Evolutionary conservation across 2,113 vertebrate genomes (phyloP), one percentile per base, ranked within the genome.

Genomic region (Xyliphius kryptos): DNA sequence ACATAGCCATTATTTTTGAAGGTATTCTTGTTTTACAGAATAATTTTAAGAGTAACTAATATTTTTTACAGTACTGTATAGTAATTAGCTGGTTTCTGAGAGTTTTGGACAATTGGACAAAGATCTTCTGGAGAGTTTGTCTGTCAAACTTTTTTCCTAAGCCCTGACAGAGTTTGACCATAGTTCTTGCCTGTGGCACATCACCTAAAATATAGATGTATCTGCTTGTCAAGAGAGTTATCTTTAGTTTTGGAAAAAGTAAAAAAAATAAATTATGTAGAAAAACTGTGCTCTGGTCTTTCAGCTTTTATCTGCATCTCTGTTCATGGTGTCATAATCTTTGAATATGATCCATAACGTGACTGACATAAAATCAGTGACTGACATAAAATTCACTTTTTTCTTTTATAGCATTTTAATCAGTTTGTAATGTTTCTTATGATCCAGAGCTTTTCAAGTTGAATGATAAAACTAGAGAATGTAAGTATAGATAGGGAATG

Each of bases 181-280:
- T 22, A 22, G 6, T 20, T 56, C 38, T 41, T 54, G n/a, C 40
- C 14, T 14, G 32, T 3, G 8, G 66, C 53, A 47, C 10, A 22
- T 63, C 36, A n/a, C 52, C 21, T 46, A 3, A 51, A 59, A 62
- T 76, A 72, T 63, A 77, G 81, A 85, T 76, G 54, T 58, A 79
- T 80, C 55, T 15, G 63, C 72, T 76, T 81, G 76, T 81, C 77
- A 80, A 47, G 80, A 59, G 50, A 9, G 49, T 36, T 53, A 73
- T 66, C 71, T 75, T 52, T 32, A 17, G 10, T 43, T 36, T 55
- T n/a, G 11, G 4, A 38, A 51, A 64, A 61, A 56, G 72, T 52
- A 22, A 26, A 41, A 62, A 52, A 15, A 63, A 41, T 20, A 32
- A 52, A 32, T 52, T 1, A 9, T 52, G 22, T 26, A 26, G 21